Conservation (phyloP, 2,888 invertebrate species). For the Metallyticus violacea region DNA sequence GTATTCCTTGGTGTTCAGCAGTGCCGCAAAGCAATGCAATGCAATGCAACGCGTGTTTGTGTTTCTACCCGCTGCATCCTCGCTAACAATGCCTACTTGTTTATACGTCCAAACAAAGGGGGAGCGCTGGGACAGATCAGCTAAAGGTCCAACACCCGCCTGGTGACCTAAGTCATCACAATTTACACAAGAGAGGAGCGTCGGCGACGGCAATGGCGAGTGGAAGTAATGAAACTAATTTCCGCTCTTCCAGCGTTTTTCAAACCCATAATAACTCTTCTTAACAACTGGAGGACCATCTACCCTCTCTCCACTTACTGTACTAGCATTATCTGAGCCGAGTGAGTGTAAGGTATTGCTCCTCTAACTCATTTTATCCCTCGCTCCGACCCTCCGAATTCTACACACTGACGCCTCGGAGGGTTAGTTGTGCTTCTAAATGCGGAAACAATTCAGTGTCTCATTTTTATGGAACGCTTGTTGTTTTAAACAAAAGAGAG, state of each 20-base stretch:
- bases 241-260: slow-evolving; percentile 22
- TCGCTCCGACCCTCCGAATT: neutral
- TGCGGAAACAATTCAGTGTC: neutral
- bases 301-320: neutral
- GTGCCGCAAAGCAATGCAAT: neutral
- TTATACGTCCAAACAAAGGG: neutral
- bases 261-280: slow-evolving; percentile 25
- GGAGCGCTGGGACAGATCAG: neutral
- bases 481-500: neutral
- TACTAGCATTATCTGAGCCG: neutral
- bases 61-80: neutral
- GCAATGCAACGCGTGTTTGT: neutral
- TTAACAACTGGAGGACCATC: neutral
- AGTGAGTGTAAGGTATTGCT: neutral
- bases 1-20: neutral
- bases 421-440: neutral
- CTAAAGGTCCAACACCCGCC: neutral
- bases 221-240: slow-evolving; percentile 13
- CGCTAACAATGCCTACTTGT: neutral
- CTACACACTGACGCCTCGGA: neutral
- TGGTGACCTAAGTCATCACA: slow-evolving; percentile 23
- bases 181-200: neutral
- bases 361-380: neutral
- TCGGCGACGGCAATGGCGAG: neutral
- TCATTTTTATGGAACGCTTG: neutral